Conservation (phyloP, 2,797 vertebrate species). For the Poeciliopsis infans region DNA sequence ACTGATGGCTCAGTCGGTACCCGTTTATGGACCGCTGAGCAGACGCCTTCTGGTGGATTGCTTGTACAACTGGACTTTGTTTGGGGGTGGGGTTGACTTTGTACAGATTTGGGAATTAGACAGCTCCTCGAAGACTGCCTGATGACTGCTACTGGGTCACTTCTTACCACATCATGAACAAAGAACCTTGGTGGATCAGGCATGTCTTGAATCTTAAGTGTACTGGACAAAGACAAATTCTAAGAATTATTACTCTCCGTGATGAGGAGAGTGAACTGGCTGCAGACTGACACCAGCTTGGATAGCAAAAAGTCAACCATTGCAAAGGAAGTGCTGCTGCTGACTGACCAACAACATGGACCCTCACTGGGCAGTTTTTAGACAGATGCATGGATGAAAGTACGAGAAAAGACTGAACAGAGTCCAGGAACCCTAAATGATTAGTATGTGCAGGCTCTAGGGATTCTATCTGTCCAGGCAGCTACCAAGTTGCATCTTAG, state of each 20-base stretch:
- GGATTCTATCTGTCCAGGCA: constrained; percentile 6
- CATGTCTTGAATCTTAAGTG: constrained; percentile 22
- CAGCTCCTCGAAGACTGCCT: constrained; percentile 16
- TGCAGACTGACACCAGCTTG: constrained; percentile 19
- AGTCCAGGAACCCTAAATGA: neutral
- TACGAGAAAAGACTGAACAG: constrained; percentile 21
- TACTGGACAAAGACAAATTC: constrained; percentile 20
- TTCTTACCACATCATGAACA: constrained; percentile 26
- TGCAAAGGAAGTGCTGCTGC: neutral
- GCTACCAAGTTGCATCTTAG: constrained; percentile 23
- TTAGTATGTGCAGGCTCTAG: constrained; percentile 10
- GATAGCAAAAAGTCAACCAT: constrained; percentile 2
- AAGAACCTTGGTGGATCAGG: constrained; percentile 32
- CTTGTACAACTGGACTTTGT: constrained; percentile 34
- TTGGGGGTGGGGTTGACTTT: constrained; percentile 29
- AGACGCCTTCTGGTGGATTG: constrained; percentile 44
- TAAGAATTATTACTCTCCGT: constrained; percentile 20
- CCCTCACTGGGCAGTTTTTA: neutral
- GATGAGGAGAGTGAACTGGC: constrained; percentile 16
- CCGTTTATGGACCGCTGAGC: constrained; percentile 37
- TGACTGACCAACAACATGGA: constrained; percentile 2
- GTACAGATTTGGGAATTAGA: constrained; percentile 48
- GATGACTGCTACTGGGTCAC: constrained; percentile 21
- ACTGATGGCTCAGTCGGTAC: constrained; percentile 33
- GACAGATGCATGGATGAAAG: constrained; percentile 21